Conservation (phyloP, 2,113 vertebrate genomes). For the Arizona elegans region DNA sequence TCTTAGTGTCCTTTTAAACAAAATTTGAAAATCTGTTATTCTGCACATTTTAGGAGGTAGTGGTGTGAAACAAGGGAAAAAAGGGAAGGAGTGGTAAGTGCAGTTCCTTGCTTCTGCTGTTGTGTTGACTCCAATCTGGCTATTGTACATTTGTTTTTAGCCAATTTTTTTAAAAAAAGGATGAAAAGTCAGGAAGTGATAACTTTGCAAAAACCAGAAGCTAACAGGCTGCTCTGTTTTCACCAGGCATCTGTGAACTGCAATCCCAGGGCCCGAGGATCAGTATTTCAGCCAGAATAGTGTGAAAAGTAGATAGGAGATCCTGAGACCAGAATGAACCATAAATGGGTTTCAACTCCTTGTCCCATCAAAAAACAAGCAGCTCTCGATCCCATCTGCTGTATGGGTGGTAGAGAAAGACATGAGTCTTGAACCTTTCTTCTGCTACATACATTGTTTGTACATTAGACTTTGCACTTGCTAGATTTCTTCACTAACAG, state of each 20-base stretch:
- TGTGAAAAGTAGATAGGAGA: neutral
- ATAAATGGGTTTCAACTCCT: neutral
- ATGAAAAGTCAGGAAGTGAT: neutral
- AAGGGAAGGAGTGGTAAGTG: neutral
- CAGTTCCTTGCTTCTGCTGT: neutral
- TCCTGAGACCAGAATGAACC: neutral
- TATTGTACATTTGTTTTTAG: neutral
- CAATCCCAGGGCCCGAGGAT: neutral
- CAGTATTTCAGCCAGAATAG: neutral
- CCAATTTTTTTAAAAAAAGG: neutral
- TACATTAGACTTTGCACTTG: neutral
- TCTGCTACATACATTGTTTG: neutral
- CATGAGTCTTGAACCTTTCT: neutral
- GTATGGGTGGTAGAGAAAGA: neutral
- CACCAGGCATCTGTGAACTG: neutral
- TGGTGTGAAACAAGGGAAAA: neutral
- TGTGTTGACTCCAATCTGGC: neutral
- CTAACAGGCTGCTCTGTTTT: neutral
- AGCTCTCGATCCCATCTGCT: neutral
- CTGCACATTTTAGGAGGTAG: neutral
- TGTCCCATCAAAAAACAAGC: neutral
- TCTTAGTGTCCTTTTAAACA: neutral
- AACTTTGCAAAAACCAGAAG: neutral
- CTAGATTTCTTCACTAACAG: neutral
- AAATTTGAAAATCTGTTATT: neutral